A percentile compares a stretch with the other conserved stretches of the same genome.
Conservation (phyloP, 2,888 invertebrate species). For the Clunio marinus region DNA sequence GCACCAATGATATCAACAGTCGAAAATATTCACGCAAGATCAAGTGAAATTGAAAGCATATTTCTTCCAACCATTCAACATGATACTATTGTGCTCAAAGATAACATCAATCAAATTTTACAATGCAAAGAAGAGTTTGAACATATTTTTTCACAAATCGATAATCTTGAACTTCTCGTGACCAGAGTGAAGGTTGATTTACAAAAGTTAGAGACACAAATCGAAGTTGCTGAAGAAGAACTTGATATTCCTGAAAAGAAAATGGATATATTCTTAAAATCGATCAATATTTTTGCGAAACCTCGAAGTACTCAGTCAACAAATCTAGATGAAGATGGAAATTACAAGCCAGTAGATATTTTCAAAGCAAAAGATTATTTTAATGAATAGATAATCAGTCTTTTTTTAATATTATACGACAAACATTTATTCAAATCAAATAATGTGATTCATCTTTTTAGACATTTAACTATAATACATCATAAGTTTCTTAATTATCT, state of each 20-base stretch:
- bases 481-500: too few species aligned
- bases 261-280: conserved; percentile 12
- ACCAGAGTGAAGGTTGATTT: conserved; percentile 1
- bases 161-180: conserved; percentile 22
- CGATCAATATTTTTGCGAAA: conserved; percentile 23
- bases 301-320: background rate
- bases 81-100: background rate
- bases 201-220: conserved; percentile 8
- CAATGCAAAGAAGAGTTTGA: conserved; percentile 13
- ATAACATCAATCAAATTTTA: conserved; percentile 2
- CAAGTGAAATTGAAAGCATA: conserved; percentile 26
- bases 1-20: conserved; percentile 16
- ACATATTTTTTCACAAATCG: conserved; percentile 12
- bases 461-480: conserved; percentile 15
- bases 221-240: conserved; percentile 20
- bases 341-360: conserved; percentile 11
- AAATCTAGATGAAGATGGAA: conserved; percentile 11
- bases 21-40: conserved; percentile 16
- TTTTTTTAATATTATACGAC: conserved; percentile 17
- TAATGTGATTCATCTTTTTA: background rate
- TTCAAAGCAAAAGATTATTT: conserved; percentile 27
- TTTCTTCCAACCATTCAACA: conserved; percentile 23
- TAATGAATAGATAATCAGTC: too few species aligned
- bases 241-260: conserved; percentile 34
- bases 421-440: conserved; percentile 38